Conservation (phyloP, 2,113 vertebrate genomes). For the Columba livia region DNA sequence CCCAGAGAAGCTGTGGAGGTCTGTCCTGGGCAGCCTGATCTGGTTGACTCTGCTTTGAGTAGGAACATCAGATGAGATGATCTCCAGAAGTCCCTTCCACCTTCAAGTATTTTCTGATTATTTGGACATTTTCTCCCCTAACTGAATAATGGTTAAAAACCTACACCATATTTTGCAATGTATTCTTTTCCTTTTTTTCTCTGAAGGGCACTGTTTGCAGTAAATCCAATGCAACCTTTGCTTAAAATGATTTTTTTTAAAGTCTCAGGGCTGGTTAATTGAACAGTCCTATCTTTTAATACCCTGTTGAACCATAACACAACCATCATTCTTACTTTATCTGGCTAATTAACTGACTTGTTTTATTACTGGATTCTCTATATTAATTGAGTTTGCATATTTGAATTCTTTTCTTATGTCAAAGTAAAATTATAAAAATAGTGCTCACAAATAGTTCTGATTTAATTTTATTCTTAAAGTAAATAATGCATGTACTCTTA, state of each 20-base stretch:
- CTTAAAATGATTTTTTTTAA: neutral
- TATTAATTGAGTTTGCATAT: constrained; percentile 1
- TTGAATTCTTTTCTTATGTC: neutral
- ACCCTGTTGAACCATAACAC: neutral
- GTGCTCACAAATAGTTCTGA: neutral
- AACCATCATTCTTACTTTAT: neutral
- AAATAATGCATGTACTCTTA: neutral
- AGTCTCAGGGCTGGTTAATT: neutral
- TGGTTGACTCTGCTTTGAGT: neutral
- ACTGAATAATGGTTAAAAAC: neutral
- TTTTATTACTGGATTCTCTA: constrained; percentile 23
- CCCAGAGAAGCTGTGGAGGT: neutral
- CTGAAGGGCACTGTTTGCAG: neutral
- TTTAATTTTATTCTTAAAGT: neutral
- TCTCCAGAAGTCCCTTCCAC: neutral
- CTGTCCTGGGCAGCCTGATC: neutral
- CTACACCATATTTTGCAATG: neutral
- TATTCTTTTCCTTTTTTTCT: neutral
- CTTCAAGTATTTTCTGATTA: neutral
- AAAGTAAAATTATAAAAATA: constrained; percentile 29
- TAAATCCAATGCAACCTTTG: neutral
- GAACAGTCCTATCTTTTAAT: neutral
- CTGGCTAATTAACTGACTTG: neutral
- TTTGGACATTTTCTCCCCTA: neutral
- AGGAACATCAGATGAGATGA: neutral